A percentile compares a stretch with the other conserved stretches of the same genome.
Evolutionary conservation across 2,113 vertebrate species (phyloP).

Genomic region (Hydropotes inermis): DNA sequence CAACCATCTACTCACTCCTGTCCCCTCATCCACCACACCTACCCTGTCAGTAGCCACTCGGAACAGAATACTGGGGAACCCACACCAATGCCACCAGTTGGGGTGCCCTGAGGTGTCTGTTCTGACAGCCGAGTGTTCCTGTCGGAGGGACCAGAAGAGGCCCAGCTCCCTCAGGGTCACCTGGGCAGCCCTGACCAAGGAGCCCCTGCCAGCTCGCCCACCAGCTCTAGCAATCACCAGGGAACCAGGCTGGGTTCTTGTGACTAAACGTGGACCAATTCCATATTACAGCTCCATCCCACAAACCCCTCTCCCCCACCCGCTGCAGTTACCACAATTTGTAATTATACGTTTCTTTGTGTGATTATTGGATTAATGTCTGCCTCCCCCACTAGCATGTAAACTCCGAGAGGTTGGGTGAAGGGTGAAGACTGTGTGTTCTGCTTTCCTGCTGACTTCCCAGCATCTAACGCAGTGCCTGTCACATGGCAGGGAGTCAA

Average conservation of each 20-base stretch:
- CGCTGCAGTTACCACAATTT: background rate
- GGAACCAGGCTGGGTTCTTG: background rate
- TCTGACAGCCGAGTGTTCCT: background rate
- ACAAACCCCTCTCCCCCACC: background rate
- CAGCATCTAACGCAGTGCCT: background rate
- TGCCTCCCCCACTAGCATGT: background rate
- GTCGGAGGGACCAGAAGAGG: background rate
- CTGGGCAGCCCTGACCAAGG: background rate
- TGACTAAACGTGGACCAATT: background rate
- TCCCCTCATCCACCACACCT: too few relatives aligned
- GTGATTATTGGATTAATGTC: constrained; percentile 13
- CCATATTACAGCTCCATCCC: fast-evolving
- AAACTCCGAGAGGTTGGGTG: background rate
- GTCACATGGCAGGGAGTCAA: background rate
- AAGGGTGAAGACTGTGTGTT: background rate
- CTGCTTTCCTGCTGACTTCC: background rate
- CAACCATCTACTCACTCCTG: background rate
- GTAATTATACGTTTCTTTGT: background rate
- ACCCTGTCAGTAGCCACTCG: background rate
- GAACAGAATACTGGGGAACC: background rate
- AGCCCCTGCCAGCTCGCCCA: fast-evolving
- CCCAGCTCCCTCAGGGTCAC: background rate
- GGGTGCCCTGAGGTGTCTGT: background rate
- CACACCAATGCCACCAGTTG: too few relatives aligned
- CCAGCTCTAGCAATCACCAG: background rate